phyloP scores from a whole-genome alignment of 2,888 invertebrate species.

The Cosmia trapezina region DNA sequence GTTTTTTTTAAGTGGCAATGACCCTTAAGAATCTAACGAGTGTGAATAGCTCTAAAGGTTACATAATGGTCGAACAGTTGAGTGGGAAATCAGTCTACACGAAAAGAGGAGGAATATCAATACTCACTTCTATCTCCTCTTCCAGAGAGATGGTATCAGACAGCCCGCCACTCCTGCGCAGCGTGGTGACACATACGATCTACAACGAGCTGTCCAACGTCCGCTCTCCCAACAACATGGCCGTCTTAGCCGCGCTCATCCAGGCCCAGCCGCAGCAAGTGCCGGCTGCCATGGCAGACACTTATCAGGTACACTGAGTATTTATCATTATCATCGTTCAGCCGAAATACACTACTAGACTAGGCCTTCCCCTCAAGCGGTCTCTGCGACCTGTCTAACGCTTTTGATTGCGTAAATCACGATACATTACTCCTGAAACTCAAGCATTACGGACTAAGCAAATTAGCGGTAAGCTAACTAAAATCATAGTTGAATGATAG shows the following conservation, averaged over 20 bases:
- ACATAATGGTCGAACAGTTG: not conserved
- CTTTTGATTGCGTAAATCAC: no score
- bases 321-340: no score
- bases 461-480: no score
- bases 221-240: slow-evolving; percentile 98
- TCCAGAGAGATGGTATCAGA: slow-evolving; percentile 96
- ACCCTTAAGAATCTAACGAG: not conserved
- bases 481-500: no score
- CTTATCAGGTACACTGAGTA: slow-evolving; percentile 90
- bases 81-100: not conserved
- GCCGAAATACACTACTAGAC: no score
- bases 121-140: not conserved
- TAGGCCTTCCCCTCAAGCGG: no score
- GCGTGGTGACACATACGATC: slow-evolving; percentile 96
- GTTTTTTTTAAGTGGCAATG: not conserved
- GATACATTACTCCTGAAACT: no score
- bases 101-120: not conserved
- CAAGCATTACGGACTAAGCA: no score
- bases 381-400: no score
- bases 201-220: slow-evolving; percentile 98
- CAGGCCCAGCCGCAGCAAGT: slow-evolving; percentile 95
- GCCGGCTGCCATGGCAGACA: slow-evolving; percentile 95
- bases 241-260: slow-evolving; percentile 96
- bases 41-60: not conserved
- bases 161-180: slow-evolving; percentile 95